A percentile compares a stretch with the other conserved stretches of the same genome.
phyloP scores from a whole-genome alignment of 92 coral and sea anemone species.

The Bergia puertoricense region DNA sequence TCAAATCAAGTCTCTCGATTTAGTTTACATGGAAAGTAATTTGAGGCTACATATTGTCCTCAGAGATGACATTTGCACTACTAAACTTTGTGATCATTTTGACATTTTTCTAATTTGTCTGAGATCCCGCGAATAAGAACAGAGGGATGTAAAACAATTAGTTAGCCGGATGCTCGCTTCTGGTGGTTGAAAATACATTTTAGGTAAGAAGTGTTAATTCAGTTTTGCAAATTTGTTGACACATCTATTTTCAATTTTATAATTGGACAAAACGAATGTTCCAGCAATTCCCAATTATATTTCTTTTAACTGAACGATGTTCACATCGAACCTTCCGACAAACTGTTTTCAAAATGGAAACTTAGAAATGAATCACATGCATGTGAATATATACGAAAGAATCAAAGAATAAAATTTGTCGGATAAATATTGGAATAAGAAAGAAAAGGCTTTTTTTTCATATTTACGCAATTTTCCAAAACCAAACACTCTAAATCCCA shows the following conservation, averaged over 20 bases:
- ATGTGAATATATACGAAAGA: too few relatives aligned
- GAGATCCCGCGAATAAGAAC: not conserved
- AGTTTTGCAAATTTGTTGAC: conserved; percentile 9
- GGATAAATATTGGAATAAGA: not conserved
- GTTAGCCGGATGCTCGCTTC: not conserved
- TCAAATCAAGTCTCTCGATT: not conserved
- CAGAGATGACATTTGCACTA: not conserved
- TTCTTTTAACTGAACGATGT: not conserved
- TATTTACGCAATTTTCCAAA: not conserved
- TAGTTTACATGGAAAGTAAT: not conserved
- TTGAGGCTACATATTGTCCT: not conserved
- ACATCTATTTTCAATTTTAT: not conserved
- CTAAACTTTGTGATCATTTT: conserved; percentile 9
- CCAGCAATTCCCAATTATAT: not conserved
- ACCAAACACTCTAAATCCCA: not conserved
- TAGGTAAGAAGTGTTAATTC: conserved; percentile 5
- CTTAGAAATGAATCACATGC: not conserved
- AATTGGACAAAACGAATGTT: not conserved
- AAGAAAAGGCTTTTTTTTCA: not conserved
- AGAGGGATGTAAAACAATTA: not conserved
- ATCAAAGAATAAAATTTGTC: too few relatives aligned
- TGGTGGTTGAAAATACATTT: not conserved
- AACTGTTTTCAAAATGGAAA: not conserved
- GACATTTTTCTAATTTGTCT: not conserved
- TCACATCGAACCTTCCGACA: not conserved